Conservation (phyloP, 2,888 invertebrate genomes). For the Brenthis ino region DNA sequence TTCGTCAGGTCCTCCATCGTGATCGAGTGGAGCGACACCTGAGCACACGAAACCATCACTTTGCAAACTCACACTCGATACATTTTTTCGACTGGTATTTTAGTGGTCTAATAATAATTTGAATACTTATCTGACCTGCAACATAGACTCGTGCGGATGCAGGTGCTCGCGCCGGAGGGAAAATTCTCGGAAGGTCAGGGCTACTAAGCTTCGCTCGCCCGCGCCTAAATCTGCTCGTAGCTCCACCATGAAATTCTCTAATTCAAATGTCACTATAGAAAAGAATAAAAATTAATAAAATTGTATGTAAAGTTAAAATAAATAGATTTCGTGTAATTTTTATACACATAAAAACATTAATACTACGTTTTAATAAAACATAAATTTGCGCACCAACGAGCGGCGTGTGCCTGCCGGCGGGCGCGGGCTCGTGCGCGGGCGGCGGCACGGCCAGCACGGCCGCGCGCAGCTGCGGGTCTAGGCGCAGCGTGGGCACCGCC, state of each 20-base stretch:
- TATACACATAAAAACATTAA: too few relatives aligned
- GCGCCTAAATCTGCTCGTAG: conserved; percentile 86
- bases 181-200: conserved; percentile 92
- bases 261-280: conserved; percentile 84
- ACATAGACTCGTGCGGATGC: conserved; percentile 86
- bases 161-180: conserved; percentile 87
- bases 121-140: conserved; percentile 76
- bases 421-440: conserved; percentile 45
- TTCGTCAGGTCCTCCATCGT: conserved; percentile 95
- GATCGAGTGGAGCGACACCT: conserved; percentile 91
- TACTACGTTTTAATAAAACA: background rate
- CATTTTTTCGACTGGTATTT: background rate
- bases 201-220: conserved; percentile 90
- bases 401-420: conserved; percentile 40
- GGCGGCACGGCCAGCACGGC: conserved; percentile 71
- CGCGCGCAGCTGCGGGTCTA: conserved; percentile 85
- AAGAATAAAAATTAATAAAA: background rate
- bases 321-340: background rate
- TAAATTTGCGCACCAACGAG: conserved; percentile 42
- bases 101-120: background rate
- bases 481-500: conserved; percentile 75
- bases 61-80: background rate
- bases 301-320: background rate
- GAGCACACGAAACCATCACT: conserved; percentile 1
- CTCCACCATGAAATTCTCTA: conserved; percentile 89